phyloP scores from a whole-genome alignment of 2,113 vertebrate genomes.

The Anoura caudifer region DNA sequence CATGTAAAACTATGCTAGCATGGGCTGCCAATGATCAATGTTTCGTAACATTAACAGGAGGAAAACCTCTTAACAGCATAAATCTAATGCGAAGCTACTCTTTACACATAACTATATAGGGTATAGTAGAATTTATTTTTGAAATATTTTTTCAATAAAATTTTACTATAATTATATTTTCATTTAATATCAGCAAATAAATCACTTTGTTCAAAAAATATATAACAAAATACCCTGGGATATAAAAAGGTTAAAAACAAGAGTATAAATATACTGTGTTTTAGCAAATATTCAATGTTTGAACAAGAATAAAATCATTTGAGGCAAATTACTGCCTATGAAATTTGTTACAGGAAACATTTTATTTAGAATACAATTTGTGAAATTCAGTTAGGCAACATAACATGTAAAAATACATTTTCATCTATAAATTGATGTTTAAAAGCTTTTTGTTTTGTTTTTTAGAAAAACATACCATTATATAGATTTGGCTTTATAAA shows the following conservation, averaged over 20 bases:
- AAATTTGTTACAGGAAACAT: not conserved
- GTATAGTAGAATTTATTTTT: not conserved
- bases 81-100: not conserved
- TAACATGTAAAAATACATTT: not conserved
- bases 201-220: not conserved
- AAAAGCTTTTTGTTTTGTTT: not conserved
- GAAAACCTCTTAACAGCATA: not conserved
- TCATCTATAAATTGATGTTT: slow-evolving; percentile 4
- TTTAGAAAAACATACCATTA: not conserved
- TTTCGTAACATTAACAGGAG: not conserved
- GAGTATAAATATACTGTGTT: not conserved
- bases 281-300: not conserved
- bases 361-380: not conserved
- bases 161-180: not conserved
- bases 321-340: not conserved
- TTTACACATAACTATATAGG: not conserved
- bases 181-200: not conserved
- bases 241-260: not conserved
- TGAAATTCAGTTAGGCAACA: not conserved
- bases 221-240: not conserved
- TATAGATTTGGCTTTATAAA: not conserved
- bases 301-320: not conserved
- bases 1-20: not conserved
- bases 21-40: not conserved
- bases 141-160: not conserved